Conservation (phyloP, 2,888 invertebrate genomes). For the Sclerodermus sp. region DNA sequence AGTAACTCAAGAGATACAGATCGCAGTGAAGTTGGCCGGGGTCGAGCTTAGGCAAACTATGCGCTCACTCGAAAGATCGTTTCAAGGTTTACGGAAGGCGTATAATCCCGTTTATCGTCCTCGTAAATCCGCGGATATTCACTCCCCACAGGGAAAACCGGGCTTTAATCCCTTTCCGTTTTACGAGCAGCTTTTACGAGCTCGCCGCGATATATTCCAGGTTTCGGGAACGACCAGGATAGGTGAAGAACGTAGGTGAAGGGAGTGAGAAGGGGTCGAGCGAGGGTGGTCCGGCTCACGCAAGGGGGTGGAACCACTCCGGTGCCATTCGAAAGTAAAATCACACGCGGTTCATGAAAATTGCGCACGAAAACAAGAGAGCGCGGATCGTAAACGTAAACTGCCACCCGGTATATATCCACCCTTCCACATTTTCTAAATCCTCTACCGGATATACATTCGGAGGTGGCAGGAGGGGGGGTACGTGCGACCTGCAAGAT, state of each 20-base stretch:
- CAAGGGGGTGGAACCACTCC: too few relatives aligned
- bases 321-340: slow-evolving; percentile 11
- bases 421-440: too few relatives aligned
- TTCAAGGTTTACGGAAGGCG: slow-evolving; percentile 50
- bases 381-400: background rate
- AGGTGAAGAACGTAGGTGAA: background rate
- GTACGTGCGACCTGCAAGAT: too few relatives aligned
- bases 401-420: too few relatives aligned
- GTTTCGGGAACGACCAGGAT: slow-evolving; percentile 18
- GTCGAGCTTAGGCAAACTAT: slow-evolving; percentile 35
- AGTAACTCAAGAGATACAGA: background rate
- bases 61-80: slow-evolving; percentile 49
- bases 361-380: slow-evolving; percentile 10
- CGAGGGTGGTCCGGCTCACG: too few relatives aligned
- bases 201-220: slow-evolving; percentile 20
- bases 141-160: slow-evolving; percentile 31
- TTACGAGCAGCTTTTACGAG: slow-evolving; percentile 52
- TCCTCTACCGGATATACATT: too few relatives aligned
- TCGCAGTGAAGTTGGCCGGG: background rate
- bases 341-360: slow-evolving; percentile 18
- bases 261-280: too few relatives aligned
- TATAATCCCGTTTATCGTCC: slow-evolving; percentile 53
- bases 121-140: slow-evolving; percentile 53
- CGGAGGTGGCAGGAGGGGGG: too few relatives aligned
- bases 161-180: slow-evolving; percentile 52